Evolutionary conservation across 2,797 vertebrate species (phyloP).

Genomic region (Chrosomus eos): DNA sequence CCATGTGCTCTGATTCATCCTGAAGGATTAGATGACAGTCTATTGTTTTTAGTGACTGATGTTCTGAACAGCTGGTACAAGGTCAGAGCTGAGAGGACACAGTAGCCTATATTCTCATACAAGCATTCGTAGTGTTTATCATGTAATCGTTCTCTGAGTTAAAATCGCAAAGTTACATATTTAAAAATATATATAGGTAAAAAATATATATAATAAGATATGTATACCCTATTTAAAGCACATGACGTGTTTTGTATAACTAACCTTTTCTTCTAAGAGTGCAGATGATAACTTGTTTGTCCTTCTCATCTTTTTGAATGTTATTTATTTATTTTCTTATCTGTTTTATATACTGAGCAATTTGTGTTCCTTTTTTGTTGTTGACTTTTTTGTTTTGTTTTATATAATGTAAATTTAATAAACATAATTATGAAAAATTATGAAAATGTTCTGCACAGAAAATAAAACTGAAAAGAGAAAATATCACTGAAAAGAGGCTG

Average conservation of each 20-base stretch:
- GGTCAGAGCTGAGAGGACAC: background rate
- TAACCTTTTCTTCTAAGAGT: too few relatives aligned
- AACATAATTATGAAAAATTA: too few relatives aligned
- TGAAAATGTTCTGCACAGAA: background rate
- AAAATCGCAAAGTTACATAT: background rate
- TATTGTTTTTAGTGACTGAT: slow-evolving; percentile 6
- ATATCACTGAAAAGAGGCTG: background rate
- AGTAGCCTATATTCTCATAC: slow-evolving; percentile 2
- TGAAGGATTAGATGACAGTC: slow-evolving; percentile 23
- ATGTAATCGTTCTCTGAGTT: background rate
- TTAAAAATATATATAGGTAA: too few relatives aligned
- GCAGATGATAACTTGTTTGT: too few relatives aligned
- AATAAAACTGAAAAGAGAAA: background rate
- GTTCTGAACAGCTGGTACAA: background rate
- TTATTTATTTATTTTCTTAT: too few relatives aligned
- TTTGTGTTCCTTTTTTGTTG: too few relatives aligned
- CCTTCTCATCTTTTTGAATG: too few relatives aligned
- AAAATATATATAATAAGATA: background rate
- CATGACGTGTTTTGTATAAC: too few relatives aligned
- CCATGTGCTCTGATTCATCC: slow-evolving; percentile 42
- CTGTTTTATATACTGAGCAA: too few relatives aligned
- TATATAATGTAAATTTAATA: too few relatives aligned
- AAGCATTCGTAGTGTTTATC: background rate
- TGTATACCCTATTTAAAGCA: too few relatives aligned
- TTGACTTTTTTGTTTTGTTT: too few relatives aligned